Conservation (phyloP, 2,113 vertebrate species). For the Campylorhamphus procurvoides region DNA sequence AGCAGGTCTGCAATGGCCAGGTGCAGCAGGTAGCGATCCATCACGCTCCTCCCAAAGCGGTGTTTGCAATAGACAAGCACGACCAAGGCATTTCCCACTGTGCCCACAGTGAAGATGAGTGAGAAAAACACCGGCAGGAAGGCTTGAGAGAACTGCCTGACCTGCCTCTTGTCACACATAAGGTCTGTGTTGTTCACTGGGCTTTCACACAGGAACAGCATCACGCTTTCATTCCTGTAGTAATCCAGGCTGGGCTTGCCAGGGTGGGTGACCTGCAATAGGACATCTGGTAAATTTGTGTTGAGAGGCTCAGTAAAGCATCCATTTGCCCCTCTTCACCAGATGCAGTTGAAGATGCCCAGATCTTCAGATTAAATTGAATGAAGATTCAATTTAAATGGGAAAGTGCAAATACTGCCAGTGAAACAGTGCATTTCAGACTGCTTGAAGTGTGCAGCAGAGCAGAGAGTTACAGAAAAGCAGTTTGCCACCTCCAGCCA, state of each 20-base stretch:
- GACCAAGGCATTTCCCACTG: constrained; percentile 83
- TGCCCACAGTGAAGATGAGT: constrained; percentile 83
- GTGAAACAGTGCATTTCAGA: fast-evolving
- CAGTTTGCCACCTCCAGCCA: not conserved
- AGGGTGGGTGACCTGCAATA: constrained; percentile 20
- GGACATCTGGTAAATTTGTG: not conserved
- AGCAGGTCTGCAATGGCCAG: constrained; percentile 88
- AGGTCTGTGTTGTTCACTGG: not conserved
- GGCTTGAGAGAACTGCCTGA: constrained; percentile 73
- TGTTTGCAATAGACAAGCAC: constrained; percentile 82
- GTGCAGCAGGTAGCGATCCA: constrained; percentile 85
- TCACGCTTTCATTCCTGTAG: not conserved
- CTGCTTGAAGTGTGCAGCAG: not conserved
- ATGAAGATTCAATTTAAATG: not conserved
- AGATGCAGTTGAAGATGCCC: not conserved
- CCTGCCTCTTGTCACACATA: constrained; percentile 71
- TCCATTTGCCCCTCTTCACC: not conserved
- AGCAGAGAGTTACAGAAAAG: not conserved
- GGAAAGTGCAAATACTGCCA: not conserved
- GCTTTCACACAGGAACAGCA: not conserved
- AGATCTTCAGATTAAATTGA: no score
- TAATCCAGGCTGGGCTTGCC: not conserved
- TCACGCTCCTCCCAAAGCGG: constrained; percentile 84
- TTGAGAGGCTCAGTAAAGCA: not conserved
- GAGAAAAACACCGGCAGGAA: constrained; percentile 83